Evolutionary conservation across 30 jellyfish, hydroid and myxozoan genomes (phyloP), one percentile per base, ranked within the genome.

Genomic region (Hydractinia symbiolongicarpus): DNA sequence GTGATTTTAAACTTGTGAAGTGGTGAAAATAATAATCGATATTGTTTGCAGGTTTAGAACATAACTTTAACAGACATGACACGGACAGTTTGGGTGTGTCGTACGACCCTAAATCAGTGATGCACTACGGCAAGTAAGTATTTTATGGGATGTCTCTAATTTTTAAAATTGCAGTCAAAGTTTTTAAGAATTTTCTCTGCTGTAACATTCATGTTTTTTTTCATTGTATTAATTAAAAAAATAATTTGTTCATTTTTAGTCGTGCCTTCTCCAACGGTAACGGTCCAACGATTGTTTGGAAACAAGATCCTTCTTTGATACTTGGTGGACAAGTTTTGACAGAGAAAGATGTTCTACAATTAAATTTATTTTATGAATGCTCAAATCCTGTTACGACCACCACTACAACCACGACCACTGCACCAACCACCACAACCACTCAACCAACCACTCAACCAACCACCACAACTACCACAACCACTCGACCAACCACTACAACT

Each of bases 371-470:
- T 64, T 64, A 64, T 64, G 74, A 64, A 64, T 64, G 74, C 40
- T 6, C 19, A 64, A 51, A 64, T 13, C 19, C 44, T 30, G 44
- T 30, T 30, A 30, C 44, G 44, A 69, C 79, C 20, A 69, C 79
- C 20, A 69, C 79, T 69, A 69, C 79, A 11, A 69, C 79, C 20
- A 0, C 79, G 1, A 69, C 79, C 20, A 69, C 79, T 69, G 2
- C 79, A 11, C n/a, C 79, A 11, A 69, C 79, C 2, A 74, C 78
- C 51, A 74, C 78, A n/a, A 74, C 78, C 51, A 74, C 78, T 73
- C 21, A 11, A 13, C 19, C 78, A n/a, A 74, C 78, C 4, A 74
- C 78, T 74, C 21, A 1, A n/a, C 21, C 78, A n/a, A 74, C 78
- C 4, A 74, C 78, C 51, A 74, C 78, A n/a, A 74, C 78, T 4